phyloP scores from a whole-genome alignment of 1,140 invertebrate genomes.

The Drosophila mojavensis region DNA sequence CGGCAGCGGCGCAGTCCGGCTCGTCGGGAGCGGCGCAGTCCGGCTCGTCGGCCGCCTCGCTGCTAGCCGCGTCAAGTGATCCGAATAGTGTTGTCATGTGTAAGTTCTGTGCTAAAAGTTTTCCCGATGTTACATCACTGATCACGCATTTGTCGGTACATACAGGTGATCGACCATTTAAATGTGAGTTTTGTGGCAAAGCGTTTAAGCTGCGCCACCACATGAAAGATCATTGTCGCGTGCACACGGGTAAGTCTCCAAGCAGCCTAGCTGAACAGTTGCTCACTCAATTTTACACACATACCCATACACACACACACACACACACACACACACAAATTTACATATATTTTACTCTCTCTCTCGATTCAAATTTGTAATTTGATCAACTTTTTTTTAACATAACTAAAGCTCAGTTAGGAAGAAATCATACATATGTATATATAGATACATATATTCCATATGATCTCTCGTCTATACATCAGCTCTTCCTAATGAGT shows the following conservation, averaged over 20 bases:
- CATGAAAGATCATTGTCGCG: conserved; percentile 96
- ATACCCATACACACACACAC: background rate
- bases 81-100: conserved; percentile 92
- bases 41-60: conserved; percentile 73
- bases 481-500: too few relatives aligned
- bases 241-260: conserved; percentile 89
- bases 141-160: conserved; percentile 94
- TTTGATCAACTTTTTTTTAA: too few relatives aligned
- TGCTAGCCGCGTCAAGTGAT: conserved; percentile 85
- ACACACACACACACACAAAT: background rate
- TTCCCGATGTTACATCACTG: conserved; percentile 93
- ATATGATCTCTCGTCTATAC: too few relatives aligned
- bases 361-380: too few relatives aligned
- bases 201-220: conserved; percentile 95
- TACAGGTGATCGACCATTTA: conserved; percentile 94
- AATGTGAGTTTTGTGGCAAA: conserved; percentile 96
- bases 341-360: too few relatives aligned
- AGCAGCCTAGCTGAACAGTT: conserved; percentile 4
- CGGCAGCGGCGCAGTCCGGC: conserved; percentile 80
- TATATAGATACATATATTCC: too few relatives aligned
- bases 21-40: conserved; percentile 81
- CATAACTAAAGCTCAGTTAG: too few relatives aligned
- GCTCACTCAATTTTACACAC: conserved; percentile 11
- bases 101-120: conserved; percentile 95
- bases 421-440: too few relatives aligned